Evolutionary conservation across 2,113 vertebrate species (phyloP).

Genomic region (Microtus montanus): DNA sequence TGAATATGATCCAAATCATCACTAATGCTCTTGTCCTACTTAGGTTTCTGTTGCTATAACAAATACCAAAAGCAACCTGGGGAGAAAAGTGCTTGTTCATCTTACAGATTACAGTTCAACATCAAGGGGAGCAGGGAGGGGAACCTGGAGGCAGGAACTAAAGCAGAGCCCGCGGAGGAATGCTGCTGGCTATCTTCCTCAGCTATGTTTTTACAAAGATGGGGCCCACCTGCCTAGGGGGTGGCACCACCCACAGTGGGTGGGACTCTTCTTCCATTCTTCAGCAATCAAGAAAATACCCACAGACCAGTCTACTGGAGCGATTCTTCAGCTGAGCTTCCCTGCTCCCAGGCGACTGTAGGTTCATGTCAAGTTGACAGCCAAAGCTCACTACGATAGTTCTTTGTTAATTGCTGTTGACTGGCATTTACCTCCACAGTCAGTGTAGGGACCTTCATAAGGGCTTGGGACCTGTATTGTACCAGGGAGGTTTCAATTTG

Average conservation of each 20-base stretch:
- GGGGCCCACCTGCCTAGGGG: neutral
- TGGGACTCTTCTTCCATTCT: too few relatives aligned
- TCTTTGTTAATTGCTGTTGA: neutral
- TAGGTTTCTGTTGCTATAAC: neutral
- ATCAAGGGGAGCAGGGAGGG: neutral
- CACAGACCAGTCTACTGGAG: neutral
- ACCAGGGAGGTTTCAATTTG: neutral
- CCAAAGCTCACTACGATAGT: neutral
- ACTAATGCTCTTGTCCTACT: neutral
- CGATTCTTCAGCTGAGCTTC: neutral
- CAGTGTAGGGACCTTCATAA: neutral
- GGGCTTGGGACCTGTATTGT: neutral
- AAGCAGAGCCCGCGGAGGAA: neutral
- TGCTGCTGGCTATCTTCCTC: neutral
- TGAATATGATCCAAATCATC: neutral
- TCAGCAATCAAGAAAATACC: neutral
- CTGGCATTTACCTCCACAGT: neutral
- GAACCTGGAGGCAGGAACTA: neutral
- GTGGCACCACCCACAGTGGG: neutral
- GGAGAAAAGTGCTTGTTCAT: neutral
- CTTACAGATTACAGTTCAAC: neutral
- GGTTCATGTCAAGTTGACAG: neutral
- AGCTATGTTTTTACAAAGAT: neutral
- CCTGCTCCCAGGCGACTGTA: neutral
- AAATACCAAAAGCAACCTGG: neutral